Evolutionary conservation across 2,113 vertebrate genomes (phyloP), one percentile per base, ranked within the genome.

Genomic region (Donacobius atricapilla): DNA sequence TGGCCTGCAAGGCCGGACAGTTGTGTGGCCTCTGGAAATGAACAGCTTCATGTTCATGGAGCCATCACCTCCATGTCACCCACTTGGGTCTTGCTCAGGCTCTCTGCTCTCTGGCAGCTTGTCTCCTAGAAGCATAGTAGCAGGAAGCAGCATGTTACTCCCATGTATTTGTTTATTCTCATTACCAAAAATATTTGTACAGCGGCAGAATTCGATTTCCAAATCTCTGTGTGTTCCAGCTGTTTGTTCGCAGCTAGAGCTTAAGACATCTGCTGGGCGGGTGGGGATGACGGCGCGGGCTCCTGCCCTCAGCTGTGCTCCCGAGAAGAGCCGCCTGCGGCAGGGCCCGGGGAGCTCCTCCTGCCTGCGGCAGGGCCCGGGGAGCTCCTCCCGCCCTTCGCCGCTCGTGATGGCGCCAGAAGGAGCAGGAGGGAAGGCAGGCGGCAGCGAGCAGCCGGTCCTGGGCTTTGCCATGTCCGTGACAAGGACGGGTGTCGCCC

Each of bases 341-440:
- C 39, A 0, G 51, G 65, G 47, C 50, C 39, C 3, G 0, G 24
- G 5, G 21, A 37, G 75, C 68, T 10, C 71, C 2, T 1, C 0
- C 0, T 1, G 45, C 37, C 28, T 0, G 0, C 37, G 3, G 3
- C 39, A 0, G 51, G 65, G 47, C 50, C 39, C 3, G 0, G 24
- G 5, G 21, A 37, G 75, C 68, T 10, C 71, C 2, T 1, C 0
- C 0, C 1, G 45, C 37, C 28, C 0, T 0, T 2, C 65, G 0
- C 33, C 1, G 11, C 15, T 2, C 3, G 7, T 2, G 2, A 1
- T 1, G 3, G 56, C 7, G 0, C 31, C 0, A 24, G 65, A 4
- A 16, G 35, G 22, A 7, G 66, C 3, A 10, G 53, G 15, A 44
- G 27, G 0, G 1, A 7, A 17, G 42, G 27, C 44, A n/a, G 73